Conservation (phyloP, 2,888 invertebrate genomes). For the Philonicus albiceps region DNA sequence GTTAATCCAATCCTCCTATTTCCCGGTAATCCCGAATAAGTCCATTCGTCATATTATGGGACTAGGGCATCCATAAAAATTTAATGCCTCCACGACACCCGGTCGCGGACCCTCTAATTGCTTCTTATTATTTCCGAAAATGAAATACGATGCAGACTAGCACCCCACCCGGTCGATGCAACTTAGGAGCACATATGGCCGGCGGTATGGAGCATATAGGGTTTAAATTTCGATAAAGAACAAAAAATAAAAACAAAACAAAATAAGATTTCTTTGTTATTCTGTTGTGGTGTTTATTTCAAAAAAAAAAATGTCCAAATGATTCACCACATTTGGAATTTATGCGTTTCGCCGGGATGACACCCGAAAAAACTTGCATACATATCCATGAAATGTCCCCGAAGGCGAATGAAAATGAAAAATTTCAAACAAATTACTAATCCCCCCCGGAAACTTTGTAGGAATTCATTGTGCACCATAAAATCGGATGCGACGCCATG, state of each 20-base stretch:
- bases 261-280: background rate
- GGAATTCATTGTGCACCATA: background rate
- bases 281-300: background rate
- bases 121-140: background rate
- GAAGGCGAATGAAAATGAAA: background rate
- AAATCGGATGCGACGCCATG: background rate
- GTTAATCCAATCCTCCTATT: background rate
- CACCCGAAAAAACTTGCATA: background rate
- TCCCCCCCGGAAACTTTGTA: background rate
- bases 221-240: background rate
- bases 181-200: background rate
- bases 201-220: background rate
- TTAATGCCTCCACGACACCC: background rate
- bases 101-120: background rate
- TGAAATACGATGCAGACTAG: background rate
- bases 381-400: background rate
- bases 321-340: background rate
- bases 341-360: background rate
- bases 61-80: background rate
- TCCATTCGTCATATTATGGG: conserved; percentile 9
- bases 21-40: background rate
- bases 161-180: background rate
- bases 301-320: background rate
- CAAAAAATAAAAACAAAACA: background rate
- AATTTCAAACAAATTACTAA: background rate